Base-by-base conservation (phyloP, 1,140 invertebrate genomes). In the Drosophila subobscura region DNA sequence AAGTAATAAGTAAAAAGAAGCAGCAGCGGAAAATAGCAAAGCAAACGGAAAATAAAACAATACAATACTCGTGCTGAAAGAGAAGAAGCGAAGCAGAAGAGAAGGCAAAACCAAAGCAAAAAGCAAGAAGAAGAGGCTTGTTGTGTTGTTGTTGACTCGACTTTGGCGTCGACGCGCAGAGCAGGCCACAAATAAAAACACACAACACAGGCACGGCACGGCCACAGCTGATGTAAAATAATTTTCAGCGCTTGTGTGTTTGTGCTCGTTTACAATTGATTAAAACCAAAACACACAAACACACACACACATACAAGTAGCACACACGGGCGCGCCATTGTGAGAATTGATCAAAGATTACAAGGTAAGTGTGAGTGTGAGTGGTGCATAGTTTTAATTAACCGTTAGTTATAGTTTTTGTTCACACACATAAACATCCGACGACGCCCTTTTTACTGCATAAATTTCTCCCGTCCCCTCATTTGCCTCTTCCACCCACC, bases 311-410 rank as follows among this genome's bases (percentile, higher is more conserved):
- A 54, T 20, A 57, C 12, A 63, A 22, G 46, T 45, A 33, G 23
- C 33, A 57, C 64, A 64, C 47, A 66, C 47, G 49, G 56, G 47
- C 57, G 42, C 49, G 61, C 70, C 65, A 86, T 78, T 83, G 77
- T 78, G 74, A 68, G 88, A 78, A 83, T 86, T 88, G 83, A 88
- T 86, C 72, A 78, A 88, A 83, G 74, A 88, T 79, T 88, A 83
- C 65, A 88, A 78, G 78, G 83, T 86, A 64, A 86, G 81, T 83
- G 71, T 47, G 59, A 86, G 83, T 78, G 66, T 52, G 14, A 60
- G 52, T 23, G 49, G 54, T 54, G 72, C 29, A 72, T 54, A 53
- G 54, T 70, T 65, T 71, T 79, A 84, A 83, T 84, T 83, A 75
- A 72, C 46, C 57, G 63, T 59, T 72, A 75, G 65, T 58, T 79